Evolutionary conservation across 2,113 vertebrate species (phyloP).

Genomic region (Sphaerodactylus townsendi): DNA sequence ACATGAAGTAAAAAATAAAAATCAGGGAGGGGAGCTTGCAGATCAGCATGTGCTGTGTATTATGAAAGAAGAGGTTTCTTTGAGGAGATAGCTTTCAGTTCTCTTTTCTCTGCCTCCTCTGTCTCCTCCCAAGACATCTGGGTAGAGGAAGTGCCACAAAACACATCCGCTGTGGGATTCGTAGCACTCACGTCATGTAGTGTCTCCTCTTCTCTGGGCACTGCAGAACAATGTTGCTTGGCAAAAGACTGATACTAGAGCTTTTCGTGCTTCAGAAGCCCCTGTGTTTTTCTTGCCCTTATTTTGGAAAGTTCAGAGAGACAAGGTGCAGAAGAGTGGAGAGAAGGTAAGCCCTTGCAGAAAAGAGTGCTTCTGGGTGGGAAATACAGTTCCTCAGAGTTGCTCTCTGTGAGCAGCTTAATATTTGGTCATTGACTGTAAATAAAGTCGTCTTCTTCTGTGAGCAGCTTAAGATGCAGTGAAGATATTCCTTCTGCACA

Average conservation of each 20-base stretch:
- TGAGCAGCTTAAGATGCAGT: neutral
- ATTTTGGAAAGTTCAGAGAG: neutral
- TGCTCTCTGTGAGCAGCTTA: neutral
- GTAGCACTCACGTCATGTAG: neutral
- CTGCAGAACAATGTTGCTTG: neutral
- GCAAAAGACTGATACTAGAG: neutral
- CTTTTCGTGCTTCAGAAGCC: neutral
- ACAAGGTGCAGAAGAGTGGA: neutral
- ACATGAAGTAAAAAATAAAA: neutral
- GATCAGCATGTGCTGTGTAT: neutral
- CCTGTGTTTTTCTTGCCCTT: neutral
- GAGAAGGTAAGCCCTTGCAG: neutral
- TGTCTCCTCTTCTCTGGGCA: neutral
- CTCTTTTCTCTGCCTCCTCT: neutral
- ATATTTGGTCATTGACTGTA: no score
- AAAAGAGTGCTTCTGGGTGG: neutral
- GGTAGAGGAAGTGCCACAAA: neutral
- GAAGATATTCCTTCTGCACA: neutral
- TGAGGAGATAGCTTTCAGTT: slow-evolving; percentile 5
- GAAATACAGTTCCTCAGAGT: neutral
- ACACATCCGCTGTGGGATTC: neutral
- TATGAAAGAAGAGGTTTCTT: neutral
- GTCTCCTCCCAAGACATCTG: neutral
- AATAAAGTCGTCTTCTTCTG: no score
- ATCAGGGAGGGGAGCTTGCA: no score